Percentiles rank a stretch among this genome's conserved stretches.
These are phyloP conservation scores for Conomelus anceps DNA, from an alignment of 2,888 invertebrate species.

Conservation along the genomic window DNA sequence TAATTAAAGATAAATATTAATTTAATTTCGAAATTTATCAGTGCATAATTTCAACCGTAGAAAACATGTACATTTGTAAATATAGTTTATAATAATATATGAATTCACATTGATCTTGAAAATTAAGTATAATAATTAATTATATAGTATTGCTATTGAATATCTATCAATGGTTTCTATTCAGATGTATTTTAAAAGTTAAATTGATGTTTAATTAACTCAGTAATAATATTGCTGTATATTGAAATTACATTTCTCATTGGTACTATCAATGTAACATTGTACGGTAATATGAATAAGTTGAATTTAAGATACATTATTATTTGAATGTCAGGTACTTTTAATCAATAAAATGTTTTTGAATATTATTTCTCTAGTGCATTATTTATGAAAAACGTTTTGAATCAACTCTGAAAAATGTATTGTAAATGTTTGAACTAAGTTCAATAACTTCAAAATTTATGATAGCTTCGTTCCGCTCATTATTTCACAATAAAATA, in stretches of 20 bases:
- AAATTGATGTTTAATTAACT: not conserved
- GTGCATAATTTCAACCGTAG: not conserved
- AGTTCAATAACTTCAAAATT: no score
- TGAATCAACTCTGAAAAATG: no score
- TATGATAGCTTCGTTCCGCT: no score
- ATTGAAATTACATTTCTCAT: not conserved
- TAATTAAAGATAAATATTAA: not conserved
- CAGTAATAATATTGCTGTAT: not conserved
- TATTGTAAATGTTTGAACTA: no score
- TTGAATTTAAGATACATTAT: not conserved
- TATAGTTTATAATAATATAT: not conserved
- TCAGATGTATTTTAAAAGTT: not conserved
- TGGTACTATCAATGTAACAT: not conserved
- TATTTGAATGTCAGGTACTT: not conserved
- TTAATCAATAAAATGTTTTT: not conserved
- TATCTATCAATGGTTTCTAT: not conserved
- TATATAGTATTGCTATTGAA: not conserved
- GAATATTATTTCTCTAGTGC: not conserved
- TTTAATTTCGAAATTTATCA: not conserved
- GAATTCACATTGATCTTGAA: not conserved
- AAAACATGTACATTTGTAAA: not conserved
- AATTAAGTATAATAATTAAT: not conserved
- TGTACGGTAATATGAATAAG: not conserved
- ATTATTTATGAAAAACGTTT: no score
- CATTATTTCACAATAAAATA: not conserved